Base-by-base conservation (phyloP, 2,113 vertebrate species). In the Synchiropus splendidus region DNA sequence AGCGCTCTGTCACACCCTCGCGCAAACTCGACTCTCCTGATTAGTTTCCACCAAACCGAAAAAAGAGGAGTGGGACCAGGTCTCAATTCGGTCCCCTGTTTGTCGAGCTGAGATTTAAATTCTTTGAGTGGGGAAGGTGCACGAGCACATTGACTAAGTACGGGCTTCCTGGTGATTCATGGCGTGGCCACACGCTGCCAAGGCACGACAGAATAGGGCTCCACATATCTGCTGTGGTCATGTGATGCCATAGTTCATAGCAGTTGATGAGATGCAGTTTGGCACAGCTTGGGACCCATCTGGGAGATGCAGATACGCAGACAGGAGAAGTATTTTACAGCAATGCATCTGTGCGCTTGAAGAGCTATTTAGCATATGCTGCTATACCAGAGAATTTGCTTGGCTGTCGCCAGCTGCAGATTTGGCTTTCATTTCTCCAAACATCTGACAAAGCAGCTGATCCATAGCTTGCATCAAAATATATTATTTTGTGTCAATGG, bases 321-420 rank as follows among this genome's bases (percentile, higher is more conserved):
- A 79, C 58, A 66, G 67, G 60, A 84, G 73, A 64, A 74, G 73
- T 68, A 66, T 62, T 54, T 48, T 61, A 42, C 54, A 79, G 77
- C 38, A 47, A 77, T 67, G 81, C 59, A 49, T 72, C 10, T 73
- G 62, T 31, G 58, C 74, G 69, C 77, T 84, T 79, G 21, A 75
- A 84, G 72, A 82, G 80, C 58, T 80, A 84, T 85, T 79, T 81
- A 82, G 79, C 84, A 83, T 85, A 84, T 84, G 81, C 72, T 67
- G 72, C 77, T 65, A 70, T 75, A 75, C 18, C 51, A 61, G 70
- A 80, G 69, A 78, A 74, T 72, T 53, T 69, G 64, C 58, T 48
- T 61, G 35, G 60, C 61, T 37, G 57, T 64, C 59, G 76, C 72
- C 73, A 78, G 72, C 71, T 74, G 74, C 79, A 78, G 74, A 77